Base-by-base conservation (phyloP, 2,113 vertebrate species). In the Strigops habroptila region DNA sequence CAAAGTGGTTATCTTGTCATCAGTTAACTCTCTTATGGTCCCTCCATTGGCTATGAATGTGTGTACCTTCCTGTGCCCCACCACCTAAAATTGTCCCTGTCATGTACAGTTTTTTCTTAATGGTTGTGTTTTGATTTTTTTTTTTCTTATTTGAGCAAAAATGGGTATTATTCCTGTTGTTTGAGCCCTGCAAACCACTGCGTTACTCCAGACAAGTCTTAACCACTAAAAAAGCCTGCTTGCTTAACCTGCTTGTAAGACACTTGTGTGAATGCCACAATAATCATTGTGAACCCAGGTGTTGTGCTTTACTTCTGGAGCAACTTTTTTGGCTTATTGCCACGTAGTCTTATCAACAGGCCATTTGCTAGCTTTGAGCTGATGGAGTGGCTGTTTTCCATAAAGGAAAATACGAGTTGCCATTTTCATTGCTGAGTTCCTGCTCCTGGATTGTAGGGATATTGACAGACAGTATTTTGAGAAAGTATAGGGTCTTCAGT, bases 41-140 rank as follows among this genome's bases (percentile, higher is more conserved):
- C 27, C 39, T 68, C 6, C 31, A 0, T 17, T n/a, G 82, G 18
- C 44, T 52, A 0, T 16, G 7, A 30, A 27, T 33, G 31, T 64
- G 19, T n/a, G 15, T 65, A 9, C 12, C 37, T 57, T 15, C 31
- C 7, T 3, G 8, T 24, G 33, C 6, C 19, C 27, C 14, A 24
- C 27, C 12, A 18, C 21, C 49, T 53, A 22, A 23, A 84, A 31
- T 23, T 31, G 7, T 49, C 49, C 22, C 12, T 69, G 10, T 63
- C 10, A 4, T 1, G 2, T 49, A 21, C 15, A 13, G 17, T 18
- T 73, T 41, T 43, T 70, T 60, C 35, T 39, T 39, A 39, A 31
- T 41, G 46, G 5, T 27, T 1, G 1, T 18, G 8, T 73, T 86
- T 63, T 73, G 24, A 52, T 37, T 28, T 65, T 24, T 37, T 79